Evolutionary conservation across 2,888 invertebrate genomes (phyloP).

Genomic region (Spialia ferax): DNA sequence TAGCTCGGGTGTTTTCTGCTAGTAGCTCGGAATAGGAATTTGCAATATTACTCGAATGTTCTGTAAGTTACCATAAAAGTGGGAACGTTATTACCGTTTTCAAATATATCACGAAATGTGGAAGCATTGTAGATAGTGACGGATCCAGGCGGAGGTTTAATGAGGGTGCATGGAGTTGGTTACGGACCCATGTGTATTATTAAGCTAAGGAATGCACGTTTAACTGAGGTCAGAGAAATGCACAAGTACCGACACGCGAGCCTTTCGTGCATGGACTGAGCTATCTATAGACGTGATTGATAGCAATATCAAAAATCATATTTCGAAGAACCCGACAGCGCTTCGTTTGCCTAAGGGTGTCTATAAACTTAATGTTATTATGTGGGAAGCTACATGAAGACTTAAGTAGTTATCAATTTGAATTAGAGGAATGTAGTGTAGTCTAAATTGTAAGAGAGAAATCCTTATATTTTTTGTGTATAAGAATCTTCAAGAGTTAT

Average conservation of each 20-base stretch:
- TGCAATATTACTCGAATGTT: constrained; percentile 26
- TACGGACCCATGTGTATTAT: constrained; percentile 82
- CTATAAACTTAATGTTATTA: background rate
- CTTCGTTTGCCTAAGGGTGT: constrained; percentile 9
- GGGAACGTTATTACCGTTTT: constrained; percentile 30
- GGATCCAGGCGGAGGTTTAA: constrained; percentile 58
- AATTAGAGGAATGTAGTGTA: too few relatives aligned
- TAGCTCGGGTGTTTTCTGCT: constrained; percentile 9
- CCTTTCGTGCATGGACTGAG: constrained; percentile 32
- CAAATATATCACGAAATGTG: constrained; percentile 54
- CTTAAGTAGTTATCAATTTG: too few relatives aligned
- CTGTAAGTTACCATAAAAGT: constrained; percentile 35
- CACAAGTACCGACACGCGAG: constrained; percentile 65
- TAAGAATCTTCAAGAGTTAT: too few relatives aligned
- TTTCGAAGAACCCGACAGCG: background rate
- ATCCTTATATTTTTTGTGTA: too few relatives aligned
- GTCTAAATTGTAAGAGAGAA: too few relatives aligned
- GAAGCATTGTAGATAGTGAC: constrained; percentile 48
- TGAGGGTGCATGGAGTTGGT: constrained; percentile 76
- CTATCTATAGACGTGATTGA: background rate
- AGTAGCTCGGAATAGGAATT: constrained; percentile 4
- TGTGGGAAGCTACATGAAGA: too few relatives aligned
- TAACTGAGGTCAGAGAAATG: constrained; percentile 74
- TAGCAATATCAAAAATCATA: constrained; percentile 20
- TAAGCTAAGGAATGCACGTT: constrained; percentile 81